Conservation (phyloP, 2,888 invertebrate species). For the Conomelus anceps region DNA sequence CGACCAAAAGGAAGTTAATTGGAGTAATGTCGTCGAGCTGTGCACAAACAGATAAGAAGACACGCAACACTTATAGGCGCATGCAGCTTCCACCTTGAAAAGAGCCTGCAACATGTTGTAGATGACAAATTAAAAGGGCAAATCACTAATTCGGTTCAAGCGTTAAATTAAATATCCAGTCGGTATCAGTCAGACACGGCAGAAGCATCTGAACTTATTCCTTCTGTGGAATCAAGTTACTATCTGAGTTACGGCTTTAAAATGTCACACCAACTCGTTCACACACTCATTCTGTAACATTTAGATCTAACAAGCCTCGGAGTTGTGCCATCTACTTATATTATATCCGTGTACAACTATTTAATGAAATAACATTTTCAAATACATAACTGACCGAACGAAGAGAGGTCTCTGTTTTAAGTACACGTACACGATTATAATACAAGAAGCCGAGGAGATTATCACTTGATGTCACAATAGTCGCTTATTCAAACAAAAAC, state of each 20-base stretch:
- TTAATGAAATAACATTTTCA: too few relatives aligned
- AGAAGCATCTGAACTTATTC: background rate
- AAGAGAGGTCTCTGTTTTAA: too few relatives aligned
- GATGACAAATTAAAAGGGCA: background rate
- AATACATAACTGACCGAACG: too few relatives aligned
- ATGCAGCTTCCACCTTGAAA: background rate
- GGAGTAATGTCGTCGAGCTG: background rate
- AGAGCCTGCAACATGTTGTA: background rate
- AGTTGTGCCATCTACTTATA: too few relatives aligned
- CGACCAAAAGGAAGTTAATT: background rate
- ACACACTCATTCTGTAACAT: background rate
- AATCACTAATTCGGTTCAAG: background rate
- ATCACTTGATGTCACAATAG: too few relatives aligned
- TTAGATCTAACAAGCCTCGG: background rate
- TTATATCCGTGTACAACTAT: too few relatives aligned
- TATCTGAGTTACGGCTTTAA: background rate
- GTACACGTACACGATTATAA: too few relatives aligned
- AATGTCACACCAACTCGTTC: background rate
- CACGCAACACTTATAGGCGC: background rate
- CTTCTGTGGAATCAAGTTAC: background rate
- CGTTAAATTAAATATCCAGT: background rate
- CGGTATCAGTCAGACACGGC: background rate
- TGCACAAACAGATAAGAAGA: background rate
- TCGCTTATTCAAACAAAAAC: too few relatives aligned
- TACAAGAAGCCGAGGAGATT: too few relatives aligned